These are phyloP conservation scores for Prunella strophiata DNA, from an alignment of 2,797 vertebrate species.

Conservation along the genomic window DNA sequence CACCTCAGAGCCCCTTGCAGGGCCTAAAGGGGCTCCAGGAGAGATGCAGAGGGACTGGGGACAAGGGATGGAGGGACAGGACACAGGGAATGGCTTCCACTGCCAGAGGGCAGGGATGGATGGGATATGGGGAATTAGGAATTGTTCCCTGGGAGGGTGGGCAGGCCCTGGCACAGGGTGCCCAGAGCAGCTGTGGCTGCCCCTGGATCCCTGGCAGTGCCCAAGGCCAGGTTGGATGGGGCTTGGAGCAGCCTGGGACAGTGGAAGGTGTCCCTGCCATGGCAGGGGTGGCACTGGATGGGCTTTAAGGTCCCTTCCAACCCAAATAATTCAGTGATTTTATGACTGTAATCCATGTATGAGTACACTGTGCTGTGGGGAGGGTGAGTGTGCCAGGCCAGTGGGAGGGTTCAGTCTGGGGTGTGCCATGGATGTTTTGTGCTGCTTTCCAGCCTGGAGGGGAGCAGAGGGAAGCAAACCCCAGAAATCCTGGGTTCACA, in stretches of 20 bases:
- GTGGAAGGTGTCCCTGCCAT: neutral
- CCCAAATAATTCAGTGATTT: neutral
- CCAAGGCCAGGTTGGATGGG: rapidly evolving
- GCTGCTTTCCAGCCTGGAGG: neutral
- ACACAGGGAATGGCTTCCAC: neutral
- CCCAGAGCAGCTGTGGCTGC: neutral
- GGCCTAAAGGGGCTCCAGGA: neutral
- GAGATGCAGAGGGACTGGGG: neutral
- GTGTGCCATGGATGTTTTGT: rapidly evolving
- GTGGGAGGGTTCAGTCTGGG: neutral
- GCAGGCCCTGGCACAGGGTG: neutral
- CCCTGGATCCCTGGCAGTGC: neutral
- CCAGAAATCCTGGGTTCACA: neutral
- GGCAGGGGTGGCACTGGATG: rapidly evolving
- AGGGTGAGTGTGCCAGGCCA: neutral
- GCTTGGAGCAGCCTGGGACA: neutral
- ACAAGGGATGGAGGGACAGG: neutral
- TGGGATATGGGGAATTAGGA: neutral
- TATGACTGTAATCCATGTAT: rapidly evolving
- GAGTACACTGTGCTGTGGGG: rapidly evolving
- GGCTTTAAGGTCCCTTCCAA: rapidly evolving
- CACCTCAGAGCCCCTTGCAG: neutral
- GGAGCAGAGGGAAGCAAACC: neutral
- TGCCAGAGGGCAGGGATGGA: neutral
- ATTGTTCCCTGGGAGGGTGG: neutral